These are phyloP conservation scores for Peromyscus polionotus DNA, from an alignment of 2,113 vertebrate species.

Conservation along the genomic window DNA sequence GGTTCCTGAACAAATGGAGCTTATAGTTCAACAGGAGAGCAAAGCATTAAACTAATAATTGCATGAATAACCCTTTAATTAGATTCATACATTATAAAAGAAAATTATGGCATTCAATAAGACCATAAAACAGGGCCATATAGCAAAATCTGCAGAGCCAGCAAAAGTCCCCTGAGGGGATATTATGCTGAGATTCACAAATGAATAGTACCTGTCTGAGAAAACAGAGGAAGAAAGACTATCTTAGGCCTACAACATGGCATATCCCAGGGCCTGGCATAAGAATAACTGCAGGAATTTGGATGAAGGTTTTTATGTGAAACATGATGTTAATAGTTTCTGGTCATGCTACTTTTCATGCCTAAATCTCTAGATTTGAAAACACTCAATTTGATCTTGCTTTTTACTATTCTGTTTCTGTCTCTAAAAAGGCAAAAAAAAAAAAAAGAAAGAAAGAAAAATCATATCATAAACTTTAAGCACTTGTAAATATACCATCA, in stretches of 20 bases:
- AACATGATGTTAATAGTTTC: neutral
- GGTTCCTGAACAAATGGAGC: constrained; percentile 48
- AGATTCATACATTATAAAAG: constrained; percentile 68
- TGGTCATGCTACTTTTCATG: neutral
- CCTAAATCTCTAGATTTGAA: neutral
- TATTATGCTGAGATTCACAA: constrained; percentile 48
- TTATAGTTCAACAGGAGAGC: constrained; percentile 47
- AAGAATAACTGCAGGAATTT: neutral
- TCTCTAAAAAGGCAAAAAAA: neutral
- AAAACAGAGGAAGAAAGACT: neutral
- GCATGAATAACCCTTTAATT: constrained; percentile 69
- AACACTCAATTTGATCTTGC: neutral
- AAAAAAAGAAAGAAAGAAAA: constrained; percentile 14
- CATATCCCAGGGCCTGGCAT: neutral
- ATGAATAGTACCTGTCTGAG: constrained; percentile 27
- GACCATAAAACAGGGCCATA: constrained; percentile 66
- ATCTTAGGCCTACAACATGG: neutral
- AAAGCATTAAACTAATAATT: constrained; percentile 64
- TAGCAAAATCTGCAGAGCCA: constrained; percentile 62
- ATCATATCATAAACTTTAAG: neutral
- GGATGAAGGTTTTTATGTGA: neutral
- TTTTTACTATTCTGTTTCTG: constrained; percentile 10
- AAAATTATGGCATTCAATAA: constrained; percentile 70
- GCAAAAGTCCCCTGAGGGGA: constrained; percentile 33
- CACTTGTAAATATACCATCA: neutral